These are phyloP conservation scores for Ferrisia virgata DNA, from an alignment of 2,888 invertebrate species.

Conservation along the genomic window DNA sequence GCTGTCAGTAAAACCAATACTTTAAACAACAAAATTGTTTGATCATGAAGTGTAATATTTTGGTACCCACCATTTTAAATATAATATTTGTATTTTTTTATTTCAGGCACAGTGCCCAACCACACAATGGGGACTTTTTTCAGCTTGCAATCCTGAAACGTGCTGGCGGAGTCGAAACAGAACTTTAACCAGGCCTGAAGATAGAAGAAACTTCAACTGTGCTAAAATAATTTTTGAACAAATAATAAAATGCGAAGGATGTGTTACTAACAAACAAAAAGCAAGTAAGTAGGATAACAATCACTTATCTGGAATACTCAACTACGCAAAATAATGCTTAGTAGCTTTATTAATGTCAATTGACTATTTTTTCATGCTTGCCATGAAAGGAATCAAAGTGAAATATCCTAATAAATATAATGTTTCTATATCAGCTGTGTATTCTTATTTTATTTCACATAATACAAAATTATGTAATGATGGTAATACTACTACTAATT, in stretches of 20 bases:
- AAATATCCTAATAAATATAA: conserved; percentile 21
- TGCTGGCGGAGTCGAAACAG: neutral
- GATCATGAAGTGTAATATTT: too few species aligned
- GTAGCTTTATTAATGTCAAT: neutral
- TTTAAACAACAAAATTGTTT: neutral
- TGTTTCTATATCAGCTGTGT: conserved; percentile 23
- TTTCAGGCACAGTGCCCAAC: neutral
- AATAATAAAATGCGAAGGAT: neutral
- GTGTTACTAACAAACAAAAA: neutral
- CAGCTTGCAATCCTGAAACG: neutral
- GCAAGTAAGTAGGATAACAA: neutral
- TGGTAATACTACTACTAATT: neutral
- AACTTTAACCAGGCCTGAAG: neutral
- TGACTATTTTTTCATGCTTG: conserved; percentile 17
- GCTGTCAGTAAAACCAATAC: neutral
- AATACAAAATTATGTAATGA: neutral
- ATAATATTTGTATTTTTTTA: neutral
- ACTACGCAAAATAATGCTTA: neutral
- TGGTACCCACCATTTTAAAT: neutral
- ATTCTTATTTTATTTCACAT: neutral
- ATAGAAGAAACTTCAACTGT: neutral
- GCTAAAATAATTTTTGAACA: neutral
- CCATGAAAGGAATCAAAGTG: neutral
- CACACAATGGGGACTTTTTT: neutral
- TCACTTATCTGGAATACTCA: neutral